These are phyloP conservation scores for Aphaenogaster rudis DNA, from an alignment of 1,140 invertebrate species.

Conservation along the genomic window DNA sequence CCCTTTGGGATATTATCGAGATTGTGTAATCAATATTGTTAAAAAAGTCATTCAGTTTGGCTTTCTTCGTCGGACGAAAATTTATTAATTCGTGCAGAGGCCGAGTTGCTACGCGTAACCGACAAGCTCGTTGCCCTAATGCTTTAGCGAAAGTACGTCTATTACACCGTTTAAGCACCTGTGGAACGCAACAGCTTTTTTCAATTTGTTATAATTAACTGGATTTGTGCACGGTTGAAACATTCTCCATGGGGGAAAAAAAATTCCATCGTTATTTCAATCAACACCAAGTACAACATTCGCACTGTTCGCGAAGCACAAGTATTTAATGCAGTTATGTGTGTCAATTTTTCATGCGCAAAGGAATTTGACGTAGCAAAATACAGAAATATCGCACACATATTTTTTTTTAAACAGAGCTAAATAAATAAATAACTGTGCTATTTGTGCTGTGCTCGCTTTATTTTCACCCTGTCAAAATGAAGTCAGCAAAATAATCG, in stretches of 20 bases:
- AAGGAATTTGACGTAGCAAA: slow-evolving; percentile 26
- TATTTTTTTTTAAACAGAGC: slow-evolving; percentile 20
- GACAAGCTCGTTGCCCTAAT: background rate
- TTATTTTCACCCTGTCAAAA: slow-evolving; percentile 51
- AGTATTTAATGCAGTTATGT: slow-evolving; percentile 41
- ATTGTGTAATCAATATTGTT: slow-evolving; percentile 6
- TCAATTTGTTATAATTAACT: slow-evolving; percentile 38
- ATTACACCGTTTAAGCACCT: slow-evolving; percentile 23
- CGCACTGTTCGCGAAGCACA: slow-evolving; percentile 1
- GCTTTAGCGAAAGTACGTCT: slow-evolving; percentile 24
- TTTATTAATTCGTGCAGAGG: background rate
- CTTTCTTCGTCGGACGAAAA: background rate
- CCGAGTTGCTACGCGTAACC: background rate
- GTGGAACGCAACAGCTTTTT: background rate
- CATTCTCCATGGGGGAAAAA: background rate
- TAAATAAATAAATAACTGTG: slow-evolving; percentile 45
- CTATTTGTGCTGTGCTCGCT: background rate
- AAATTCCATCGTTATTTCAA: slow-evolving; percentile 40
- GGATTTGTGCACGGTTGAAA: background rate
- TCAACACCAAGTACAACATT: slow-evolving; percentile 45
- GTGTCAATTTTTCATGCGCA: slow-evolving; percentile 30
- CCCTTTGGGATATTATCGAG: slow-evolving; percentile 19
- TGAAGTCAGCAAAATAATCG: slow-evolving; percentile 46
- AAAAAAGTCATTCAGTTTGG: background rate
- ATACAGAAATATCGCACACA: slow-evolving; percentile 19